Evolutionary conservation across 2,113 vertebrate species (phyloP), one percentile per base, ranked within the genome.

Genomic region (Dascyllus trimaculatus): DNA sequence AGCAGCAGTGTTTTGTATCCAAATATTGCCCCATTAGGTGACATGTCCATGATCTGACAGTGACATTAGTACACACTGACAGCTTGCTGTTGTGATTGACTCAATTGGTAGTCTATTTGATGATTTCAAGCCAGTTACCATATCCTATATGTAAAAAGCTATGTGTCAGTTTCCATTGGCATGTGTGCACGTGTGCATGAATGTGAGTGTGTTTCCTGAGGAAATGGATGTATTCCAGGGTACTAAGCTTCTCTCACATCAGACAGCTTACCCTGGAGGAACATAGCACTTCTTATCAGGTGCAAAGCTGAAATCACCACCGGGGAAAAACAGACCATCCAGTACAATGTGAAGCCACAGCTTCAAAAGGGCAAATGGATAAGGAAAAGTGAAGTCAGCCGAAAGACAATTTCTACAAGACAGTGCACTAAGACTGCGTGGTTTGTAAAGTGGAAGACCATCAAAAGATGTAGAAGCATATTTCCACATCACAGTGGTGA

Each of bases 331-430:
- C 75, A 80, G 71, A 85, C 83, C 80, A 71, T 68, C 70, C 61
- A 53, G 80, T 69, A 63, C 59, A 78, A 68, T 43, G 64, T 65
- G 80, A 57, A 35, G 69, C 68, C 24, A 48, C 64, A 68, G 78
- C 87, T 84, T 85, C 82, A 80, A 88, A 88, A 88, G 84, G 85
- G 76, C 79, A 81, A 83, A 64, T 8, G 67, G 82, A 87, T 88
- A 76, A 86, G 63, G 25, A 84, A 81, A 82, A 85, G 79, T 63
- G 46, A 80, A 84, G 70, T 58, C 59, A 62, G 80, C 62, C 2
- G 10, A n/a, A 54, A 59, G 61, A 69, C 46, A 11, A 75, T 71
- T 38, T 82, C 51, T 4, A 62, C 59, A 32, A 68, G 38, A 73
- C 64, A 43, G 26, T 19, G 57, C 53, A 62, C 51, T 79, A 78